Base-by-base conservation (phyloP, 2,113 vertebrate species). In the Podarcis raffonei region DNA sequence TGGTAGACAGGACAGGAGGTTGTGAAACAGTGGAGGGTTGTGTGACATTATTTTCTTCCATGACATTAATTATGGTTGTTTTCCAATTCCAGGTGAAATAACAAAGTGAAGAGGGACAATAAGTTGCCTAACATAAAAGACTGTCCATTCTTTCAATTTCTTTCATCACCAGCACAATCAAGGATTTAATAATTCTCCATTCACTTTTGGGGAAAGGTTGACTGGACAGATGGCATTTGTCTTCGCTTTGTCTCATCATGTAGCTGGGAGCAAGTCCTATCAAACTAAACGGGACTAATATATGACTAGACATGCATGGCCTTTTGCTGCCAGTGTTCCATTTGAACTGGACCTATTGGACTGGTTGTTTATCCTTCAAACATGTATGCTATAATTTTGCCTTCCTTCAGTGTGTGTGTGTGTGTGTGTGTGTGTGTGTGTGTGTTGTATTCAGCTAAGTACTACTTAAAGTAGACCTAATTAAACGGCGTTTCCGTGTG, bases 51-150 rank as follows among this genome's bases (percentile, higher is more conserved):
- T n/a, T 4, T 65, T 57, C 11, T n/a, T 23, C 16, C 48, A 25
- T 22, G 15, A 9, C 22, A 32, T 48, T 39, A 68, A 76, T 68
- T 25, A 83, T 84, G 35, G 0, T 57, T 82, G 7, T 89, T 89
- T 65, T 37, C 30, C 39, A 27, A 69, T 84, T 89, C 62, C 59
- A 89, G 87, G 87, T 89, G 62, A 89, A 89, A 83, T 89, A 77
- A 13, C 30, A 37, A 42, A 4, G 6, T 30, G 35, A 65, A 20
- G 22, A 53, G 6, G 5, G 68, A 8, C 30, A 22, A 57, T 15
- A 20, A 7, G 25, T 32, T 35, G 30, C 72, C 72, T 30, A 15
- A 57, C 6, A 15, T 15, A 72, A 30, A 69, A 27, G n/a, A 69
- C 6, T 53, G 12, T 20, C 30, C 9, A 57, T 27, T 39, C 8